Conservation (phyloP, 37 sponge, comb jelly and placozoan genomes). For the Axinella damicornis region DNA sequence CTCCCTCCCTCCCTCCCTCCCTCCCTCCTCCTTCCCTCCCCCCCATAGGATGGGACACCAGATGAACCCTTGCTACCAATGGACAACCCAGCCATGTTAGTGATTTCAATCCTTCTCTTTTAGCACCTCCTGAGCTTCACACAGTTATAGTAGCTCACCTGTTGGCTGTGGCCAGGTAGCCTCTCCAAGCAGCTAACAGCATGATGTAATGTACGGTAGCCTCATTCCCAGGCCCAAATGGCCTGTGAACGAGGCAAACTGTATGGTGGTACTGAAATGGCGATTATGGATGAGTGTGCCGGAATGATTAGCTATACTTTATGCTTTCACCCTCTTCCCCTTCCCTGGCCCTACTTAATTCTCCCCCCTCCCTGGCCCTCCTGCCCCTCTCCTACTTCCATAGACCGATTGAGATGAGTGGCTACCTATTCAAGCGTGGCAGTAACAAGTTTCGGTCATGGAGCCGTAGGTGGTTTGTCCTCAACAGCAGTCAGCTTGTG, state of each 20-base stretch:
- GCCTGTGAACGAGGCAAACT: no score
- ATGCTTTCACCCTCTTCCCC: not conserved
- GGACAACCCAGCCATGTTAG: conserved; percentile 54
- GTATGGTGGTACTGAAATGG: no score
- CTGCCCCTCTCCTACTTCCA: not conserved
- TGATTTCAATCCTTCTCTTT: not conserved
- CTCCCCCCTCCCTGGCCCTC: no score
- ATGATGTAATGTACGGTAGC: no score
- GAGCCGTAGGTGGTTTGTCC: conserved; percentile 78
- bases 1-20: no score
- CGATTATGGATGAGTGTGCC: no score
- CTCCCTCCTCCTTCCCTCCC: not conserved
- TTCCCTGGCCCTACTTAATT: no score
- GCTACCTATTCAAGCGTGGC: conserved; percentile 82
- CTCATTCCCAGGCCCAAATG: no score
- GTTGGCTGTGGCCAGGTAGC: no score
- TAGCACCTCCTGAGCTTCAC: no score
- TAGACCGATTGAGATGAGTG: conserved; percentile 66
- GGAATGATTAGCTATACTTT: not conserved
- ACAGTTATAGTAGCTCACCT: no score
- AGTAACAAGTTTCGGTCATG: conserved; percentile 77
- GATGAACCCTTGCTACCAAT: conserved; percentile 38
- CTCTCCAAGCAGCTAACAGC: no score
- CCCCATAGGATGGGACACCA: conserved; percentile 44
- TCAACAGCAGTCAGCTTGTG: conserved; percentile 61